Evolutionary conservation across 2,888 invertebrate species (phyloP).

Genomic region (Apamea crenata): DNA sequence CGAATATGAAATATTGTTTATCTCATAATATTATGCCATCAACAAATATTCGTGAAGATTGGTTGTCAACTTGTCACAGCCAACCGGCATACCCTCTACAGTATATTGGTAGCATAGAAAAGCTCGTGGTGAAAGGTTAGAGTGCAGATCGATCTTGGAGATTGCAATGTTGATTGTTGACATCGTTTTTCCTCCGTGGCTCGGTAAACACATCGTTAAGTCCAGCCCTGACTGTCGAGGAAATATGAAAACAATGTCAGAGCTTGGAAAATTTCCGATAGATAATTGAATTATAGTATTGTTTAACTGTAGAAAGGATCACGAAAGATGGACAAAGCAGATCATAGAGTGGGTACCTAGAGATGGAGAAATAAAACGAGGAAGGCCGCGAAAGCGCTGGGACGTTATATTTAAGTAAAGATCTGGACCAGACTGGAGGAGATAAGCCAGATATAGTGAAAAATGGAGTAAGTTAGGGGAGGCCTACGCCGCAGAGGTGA

Average conservation of each 20-base stretch:
- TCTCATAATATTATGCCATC: neutral
- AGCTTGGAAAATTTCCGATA: slow-evolving; percentile 16
- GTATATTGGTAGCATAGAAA: neutral
- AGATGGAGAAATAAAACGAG: neutral
- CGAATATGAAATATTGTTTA: neutral
- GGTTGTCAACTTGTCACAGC: too few relatives aligned
- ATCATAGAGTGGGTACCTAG: neutral
- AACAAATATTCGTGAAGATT: neutral
- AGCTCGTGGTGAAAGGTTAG: neutral
- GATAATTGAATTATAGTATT: neutral
- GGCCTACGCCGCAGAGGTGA: neutral
- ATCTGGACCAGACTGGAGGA: neutral
- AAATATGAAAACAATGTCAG: slow-evolving; percentile 29
- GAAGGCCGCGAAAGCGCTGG: neutral
- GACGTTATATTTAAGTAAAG: neutral
- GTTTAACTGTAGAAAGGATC: neutral
- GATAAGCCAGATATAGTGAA: neutral
- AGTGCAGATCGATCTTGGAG: slow-evolving; percentile 31
- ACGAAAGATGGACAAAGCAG: neutral
- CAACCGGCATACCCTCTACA: neutral
- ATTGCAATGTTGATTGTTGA: slow-evolving; percentile 33
- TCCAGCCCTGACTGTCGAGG: slow-evolving; percentile 17
- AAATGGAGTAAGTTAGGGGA: neutral
- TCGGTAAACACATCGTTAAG: slow-evolving; percentile 44
- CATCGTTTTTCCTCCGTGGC: neutral